Evolutionary conservation across 2,797 vertebrate species (phyloP).

Genomic region (Rhinella marina): DNA sequence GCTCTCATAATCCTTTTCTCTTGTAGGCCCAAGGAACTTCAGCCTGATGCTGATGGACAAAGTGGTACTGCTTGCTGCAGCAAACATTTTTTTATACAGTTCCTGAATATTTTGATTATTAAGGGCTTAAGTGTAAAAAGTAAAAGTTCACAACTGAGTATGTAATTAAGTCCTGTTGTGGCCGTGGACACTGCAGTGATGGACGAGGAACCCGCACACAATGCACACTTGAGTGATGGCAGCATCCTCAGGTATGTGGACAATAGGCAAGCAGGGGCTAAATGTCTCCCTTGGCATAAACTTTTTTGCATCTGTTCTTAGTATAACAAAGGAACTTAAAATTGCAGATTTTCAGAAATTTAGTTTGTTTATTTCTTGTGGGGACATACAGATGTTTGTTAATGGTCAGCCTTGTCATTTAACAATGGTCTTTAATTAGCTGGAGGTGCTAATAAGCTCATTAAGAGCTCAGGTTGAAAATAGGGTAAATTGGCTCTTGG

Average conservation of each 20-base stretch:
- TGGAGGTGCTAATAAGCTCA: conserved; percentile 1
- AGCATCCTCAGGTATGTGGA: background rate
- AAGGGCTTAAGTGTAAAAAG: background rate
- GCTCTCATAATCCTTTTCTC: too few species aligned
- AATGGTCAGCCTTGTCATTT: conserved; percentile 23
- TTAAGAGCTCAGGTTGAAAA: conserved; percentile 2
- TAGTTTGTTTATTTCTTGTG: conserved; percentile 19
- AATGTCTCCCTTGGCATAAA: background rate
- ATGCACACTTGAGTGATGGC: background rate
- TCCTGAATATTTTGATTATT: background rate
- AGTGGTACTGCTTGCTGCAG: too few species aligned
- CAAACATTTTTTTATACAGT: background rate
- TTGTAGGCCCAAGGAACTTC: too few species aligned
- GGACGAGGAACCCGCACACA: background rate
- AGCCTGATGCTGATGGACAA: too few species aligned
- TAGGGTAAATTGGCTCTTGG: conserved; percentile 1
- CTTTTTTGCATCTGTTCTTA: conserved; percentile 1
- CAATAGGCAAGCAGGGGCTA: background rate
- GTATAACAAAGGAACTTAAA: conserved; percentile 5
- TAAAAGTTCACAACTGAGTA: background rate
- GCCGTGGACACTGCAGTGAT: too few species aligned
- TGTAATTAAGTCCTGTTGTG: background rate
- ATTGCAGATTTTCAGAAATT: background rate
- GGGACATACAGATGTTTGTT: conserved; percentile 33
- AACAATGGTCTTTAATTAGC: conserved; percentile 15